Evolutionary conservation across 1,140 invertebrate genomes (phyloP), one percentile per base, ranked within the genome.

Genomic region (Apis cerana): DNA sequence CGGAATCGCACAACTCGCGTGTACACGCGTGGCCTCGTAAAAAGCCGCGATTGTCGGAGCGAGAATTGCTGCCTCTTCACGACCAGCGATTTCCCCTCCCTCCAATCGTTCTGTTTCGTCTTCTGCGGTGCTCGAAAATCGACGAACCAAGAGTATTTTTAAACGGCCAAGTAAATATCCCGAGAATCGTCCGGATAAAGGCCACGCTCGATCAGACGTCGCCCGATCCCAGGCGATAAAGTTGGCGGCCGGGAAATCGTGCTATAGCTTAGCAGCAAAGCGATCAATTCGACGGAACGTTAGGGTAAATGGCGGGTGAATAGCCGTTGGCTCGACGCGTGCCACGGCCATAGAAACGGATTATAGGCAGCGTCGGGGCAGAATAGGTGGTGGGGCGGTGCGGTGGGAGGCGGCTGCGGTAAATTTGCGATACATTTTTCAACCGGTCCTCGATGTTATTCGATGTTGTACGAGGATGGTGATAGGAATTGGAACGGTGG

Each of bases 371-470:
- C 23, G 17, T 23, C 33, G 19, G 27, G 5, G 21, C 10, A 43
- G 52, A 23, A 27, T n/a, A 33, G 52, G 13, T 11, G 33, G 50
- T 2, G 15, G 54, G 43, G 21, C 12, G 33, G 4, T 23, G 8
- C 1, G 7, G 19, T 9, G 2, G 50, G 23, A 23, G 19, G 59
- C 27, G 48, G 17, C 43, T 43, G 58, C 48, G 52, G 54, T 87
- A 80, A 87, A 43, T 43, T 86, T 83, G 85, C 69, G 68, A 85
- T 87, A 77, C 84, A 87, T 87, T 87, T 84, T 83, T 75, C 85
- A 80, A 65, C 43, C 43, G 77, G 50, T 70, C 59, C 33, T 19
- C 43, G 74, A 43, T 43, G 33, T 43, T 58, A 67, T 15, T n/a
- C 27, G 5, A 48, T 11, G 52, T 33, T 59, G 17, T 61, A 59